Percentiles rank a stretch among this genome's conserved stretches.
These are phyloP conservation scores for Nerophis lumbriciformis DNA, from an alignment of 2,113 vertebrate genomes.

Conservation along the genomic window DNA sequence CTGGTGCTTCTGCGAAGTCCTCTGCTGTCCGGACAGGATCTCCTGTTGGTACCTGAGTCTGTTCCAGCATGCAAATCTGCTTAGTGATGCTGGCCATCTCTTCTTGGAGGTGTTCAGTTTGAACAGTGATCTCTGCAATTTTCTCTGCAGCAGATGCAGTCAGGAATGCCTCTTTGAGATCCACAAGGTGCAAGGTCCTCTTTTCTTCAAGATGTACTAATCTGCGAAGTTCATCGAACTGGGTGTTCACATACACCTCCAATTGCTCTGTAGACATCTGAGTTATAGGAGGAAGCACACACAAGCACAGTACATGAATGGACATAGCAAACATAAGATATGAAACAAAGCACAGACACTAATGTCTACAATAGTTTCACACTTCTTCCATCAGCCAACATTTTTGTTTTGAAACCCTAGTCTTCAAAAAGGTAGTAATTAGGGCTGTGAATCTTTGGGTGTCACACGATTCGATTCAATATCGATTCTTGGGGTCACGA, in stretches of 20 bases:
- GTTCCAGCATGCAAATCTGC: slow-evolving; percentile 73
- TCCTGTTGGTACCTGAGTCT: slow-evolving; percentile 62
- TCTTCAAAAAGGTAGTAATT: too few relatives aligned
- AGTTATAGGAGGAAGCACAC: background rate
- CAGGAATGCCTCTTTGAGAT: slow-evolving; percentile 77
- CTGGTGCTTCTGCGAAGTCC: slow-evolving; percentile 22
- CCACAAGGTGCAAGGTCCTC: slow-evolving; percentile 73
- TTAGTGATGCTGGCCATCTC: slow-evolving; percentile 82
- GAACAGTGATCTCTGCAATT: slow-evolving; percentile 74
- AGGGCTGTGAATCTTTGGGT: too few relatives aligned
- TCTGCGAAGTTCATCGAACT: slow-evolving; percentile 77
- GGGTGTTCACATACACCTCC: slow-evolving; percentile 74
- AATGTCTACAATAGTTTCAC: too few relatives aligned
- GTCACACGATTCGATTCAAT: too few relatives aligned
- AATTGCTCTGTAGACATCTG: slow-evolving; percentile 72
- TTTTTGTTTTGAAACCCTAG: too few relatives aligned
- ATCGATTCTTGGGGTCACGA: too few relatives aligned
- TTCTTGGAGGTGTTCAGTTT: slow-evolving; percentile 76
- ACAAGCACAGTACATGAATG: background rate
- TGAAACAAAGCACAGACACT: too few relatives aligned
- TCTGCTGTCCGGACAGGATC: slow-evolving; percentile 45
- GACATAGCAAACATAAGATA: too few relatives aligned
- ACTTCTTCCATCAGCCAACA: too few relatives aligned
- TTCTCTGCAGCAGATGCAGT: slow-evolving; percentile 77
- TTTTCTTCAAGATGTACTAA: slow-evolving; percentile 76